Evolutionary conservation across 2,113 vertebrate species (phyloP).

Genomic region (Tragulus kanchil): DNA sequence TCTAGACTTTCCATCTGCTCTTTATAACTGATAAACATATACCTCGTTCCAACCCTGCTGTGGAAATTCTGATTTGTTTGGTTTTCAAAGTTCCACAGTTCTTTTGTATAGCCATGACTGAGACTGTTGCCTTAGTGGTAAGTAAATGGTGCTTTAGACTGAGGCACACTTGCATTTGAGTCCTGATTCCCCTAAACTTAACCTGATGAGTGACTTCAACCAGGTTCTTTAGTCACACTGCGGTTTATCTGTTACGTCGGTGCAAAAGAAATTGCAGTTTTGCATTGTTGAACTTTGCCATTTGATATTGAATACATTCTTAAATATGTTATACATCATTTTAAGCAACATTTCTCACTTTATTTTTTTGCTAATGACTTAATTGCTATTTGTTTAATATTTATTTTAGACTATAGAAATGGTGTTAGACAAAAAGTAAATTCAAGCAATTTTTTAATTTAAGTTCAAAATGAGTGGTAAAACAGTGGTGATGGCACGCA

Average conservation of each 20-base stretch:
- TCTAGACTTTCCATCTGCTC: not conserved
- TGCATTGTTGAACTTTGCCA: not conserved
- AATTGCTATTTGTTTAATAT: not conserved
- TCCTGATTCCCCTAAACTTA: conserved; percentile 28
- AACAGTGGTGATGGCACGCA: not conserved
- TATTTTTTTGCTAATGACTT: not conserved
- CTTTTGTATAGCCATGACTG: not conserved
- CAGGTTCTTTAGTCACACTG: conserved; percentile 18
- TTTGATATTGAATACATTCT: not conserved
- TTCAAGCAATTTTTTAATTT: not conserved
- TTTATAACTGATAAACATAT: not conserved
- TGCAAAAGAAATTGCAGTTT: not conserved
- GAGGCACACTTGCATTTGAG: conserved; percentile 19
- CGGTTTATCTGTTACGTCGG: conserved; percentile 19
- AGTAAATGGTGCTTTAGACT: not conserved
- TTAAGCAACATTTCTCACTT: not conserved
- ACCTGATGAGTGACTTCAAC: not conserved
- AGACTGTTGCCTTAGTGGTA: not conserved
- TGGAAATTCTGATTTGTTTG: conserved; percentile 30
- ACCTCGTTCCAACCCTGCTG: not conserved
- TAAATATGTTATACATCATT: not conserved
- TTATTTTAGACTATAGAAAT: not conserved
- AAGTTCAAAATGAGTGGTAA: not conserved
- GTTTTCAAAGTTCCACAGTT: conserved; percentile 13
- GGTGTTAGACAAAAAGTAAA: not conserved